These are phyloP conservation scores for Leptatherina wallacei DNA, from an alignment of 2,797 vertebrate genomes.

Conservation along the genomic window DNA sequence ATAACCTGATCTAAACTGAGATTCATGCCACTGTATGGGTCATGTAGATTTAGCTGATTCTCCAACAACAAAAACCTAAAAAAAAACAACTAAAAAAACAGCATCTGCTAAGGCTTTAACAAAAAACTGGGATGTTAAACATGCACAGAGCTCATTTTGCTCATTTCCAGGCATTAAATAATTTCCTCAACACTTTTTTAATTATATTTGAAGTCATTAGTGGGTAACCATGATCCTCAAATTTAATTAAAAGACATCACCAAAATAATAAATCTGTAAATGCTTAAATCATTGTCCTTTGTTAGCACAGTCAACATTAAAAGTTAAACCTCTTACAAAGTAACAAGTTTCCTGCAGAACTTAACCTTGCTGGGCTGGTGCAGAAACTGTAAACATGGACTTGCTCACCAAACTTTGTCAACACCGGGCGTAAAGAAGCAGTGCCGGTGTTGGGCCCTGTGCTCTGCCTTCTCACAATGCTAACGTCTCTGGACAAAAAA, in stretches of 20 bases:
- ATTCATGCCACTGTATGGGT: no score
- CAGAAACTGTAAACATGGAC: neutral
- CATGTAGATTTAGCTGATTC: no score
- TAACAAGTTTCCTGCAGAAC: neutral
- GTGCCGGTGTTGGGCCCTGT: neutral
- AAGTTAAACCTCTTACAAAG: neutral
- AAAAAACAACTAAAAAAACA: neutral
- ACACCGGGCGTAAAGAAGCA: neutral
- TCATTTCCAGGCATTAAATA: neutral
- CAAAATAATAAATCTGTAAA: neutral
- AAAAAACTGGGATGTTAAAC: neutral
- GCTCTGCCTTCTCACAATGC: neutral
- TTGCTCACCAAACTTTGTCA: neutral
- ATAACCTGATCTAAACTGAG: no score
- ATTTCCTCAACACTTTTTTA: neutral
- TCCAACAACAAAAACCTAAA: neutral
- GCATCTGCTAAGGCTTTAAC: neutral
- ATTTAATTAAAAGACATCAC: neutral
- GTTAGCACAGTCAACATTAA: neutral
- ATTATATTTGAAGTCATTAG: neutral
- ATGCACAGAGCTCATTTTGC: neutral
- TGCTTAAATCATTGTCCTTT: neutral
- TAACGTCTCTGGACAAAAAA: no score
- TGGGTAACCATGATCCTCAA: neutral
- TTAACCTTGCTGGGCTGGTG: neutral